phyloP scores from a whole-genome alignment of 2,113 vertebrate species.

The Raja brachyura region DNA sequence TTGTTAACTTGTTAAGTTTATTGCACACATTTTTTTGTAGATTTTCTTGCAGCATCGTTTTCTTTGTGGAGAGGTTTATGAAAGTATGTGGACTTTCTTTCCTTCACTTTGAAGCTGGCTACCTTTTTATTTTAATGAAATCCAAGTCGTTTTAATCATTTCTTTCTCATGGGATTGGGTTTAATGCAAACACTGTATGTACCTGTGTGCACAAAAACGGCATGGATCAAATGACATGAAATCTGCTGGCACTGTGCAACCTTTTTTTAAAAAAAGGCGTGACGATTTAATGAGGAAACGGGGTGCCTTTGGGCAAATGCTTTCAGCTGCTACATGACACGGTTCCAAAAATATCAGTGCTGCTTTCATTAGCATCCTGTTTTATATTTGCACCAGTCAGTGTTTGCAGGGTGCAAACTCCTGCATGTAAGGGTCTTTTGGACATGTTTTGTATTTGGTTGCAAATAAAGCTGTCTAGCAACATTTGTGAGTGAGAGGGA shows the following conservation, averaged over 20 bases:
- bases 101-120: not conserved
- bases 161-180: not conserved
- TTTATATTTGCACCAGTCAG: not conserved
- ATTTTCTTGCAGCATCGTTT: not conserved
- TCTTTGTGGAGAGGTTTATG: not conserved
- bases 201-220: not conserved
- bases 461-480: not conserved
- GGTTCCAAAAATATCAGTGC: constrained; percentile 19
- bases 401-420: not conserved
- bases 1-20: not conserved
- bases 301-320: constrained; percentile 1
- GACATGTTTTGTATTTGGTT: no score
- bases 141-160: not conserved
- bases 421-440: not conserved
- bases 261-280: not conserved
- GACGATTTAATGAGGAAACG: constrained; percentile 1
- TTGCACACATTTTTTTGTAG: not conserved
- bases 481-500: not conserved
- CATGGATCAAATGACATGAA: not conserved
- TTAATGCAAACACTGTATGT: not conserved
- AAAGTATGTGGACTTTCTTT: not conserved
- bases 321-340: not conserved
- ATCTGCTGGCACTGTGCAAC: not conserved
- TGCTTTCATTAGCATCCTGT: not conserved
- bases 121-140: not conserved